Evolutionary conservation across 2,888 invertebrate species (phyloP), one percentile per base, ranked within the genome.

Genomic region (Carcina quercana): DNA sequence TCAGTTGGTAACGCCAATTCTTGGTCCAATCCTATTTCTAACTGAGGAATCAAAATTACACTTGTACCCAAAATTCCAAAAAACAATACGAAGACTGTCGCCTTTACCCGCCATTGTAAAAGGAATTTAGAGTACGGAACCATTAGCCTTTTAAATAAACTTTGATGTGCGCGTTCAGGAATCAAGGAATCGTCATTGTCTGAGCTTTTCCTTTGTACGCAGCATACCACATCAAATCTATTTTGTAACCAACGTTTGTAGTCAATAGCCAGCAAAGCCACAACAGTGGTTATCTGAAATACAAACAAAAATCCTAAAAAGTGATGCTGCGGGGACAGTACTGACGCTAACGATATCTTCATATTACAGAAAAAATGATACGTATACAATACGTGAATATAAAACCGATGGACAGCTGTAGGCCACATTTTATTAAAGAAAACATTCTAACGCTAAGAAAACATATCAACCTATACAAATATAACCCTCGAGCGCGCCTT

Each of bases 1-100:
- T 96, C 94, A 39, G 86, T 73, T 0, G 98, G 96, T 89, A 98
- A 91, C 0, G 97, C 92, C 47, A 97, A 82, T 63, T 95, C 90
- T 79, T 98, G 97, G 61, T 98, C 97, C 41, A 98, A 84, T 1
- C 98, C 98, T 30, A 94, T 74, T 42, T 89, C 91, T 51, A 98
- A 73, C 28, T 90, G 88, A 11, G 95, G 92, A 14, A 91, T 82
- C 1, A 95, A 83, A 32, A 91, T 82, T 1, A 92, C 69, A 33
- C 94, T 92, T 0, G 87, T 51, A 28, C 91, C 88, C 10, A 93
- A 79, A 68, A 89, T 85, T 0, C 83, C 80, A 35, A 91, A 84
- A 66, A 97, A 96, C 12, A 91, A 28, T 13, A 94, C 49, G 32
- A 92, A 59, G 2, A 94, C 86, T 1, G 79, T 30, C 31, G 88